These are phyloP conservation scores for Amphiprion ocellaris DNA, from an alignment of 2,113 vertebrate species.

Conservation along the genomic window DNA sequence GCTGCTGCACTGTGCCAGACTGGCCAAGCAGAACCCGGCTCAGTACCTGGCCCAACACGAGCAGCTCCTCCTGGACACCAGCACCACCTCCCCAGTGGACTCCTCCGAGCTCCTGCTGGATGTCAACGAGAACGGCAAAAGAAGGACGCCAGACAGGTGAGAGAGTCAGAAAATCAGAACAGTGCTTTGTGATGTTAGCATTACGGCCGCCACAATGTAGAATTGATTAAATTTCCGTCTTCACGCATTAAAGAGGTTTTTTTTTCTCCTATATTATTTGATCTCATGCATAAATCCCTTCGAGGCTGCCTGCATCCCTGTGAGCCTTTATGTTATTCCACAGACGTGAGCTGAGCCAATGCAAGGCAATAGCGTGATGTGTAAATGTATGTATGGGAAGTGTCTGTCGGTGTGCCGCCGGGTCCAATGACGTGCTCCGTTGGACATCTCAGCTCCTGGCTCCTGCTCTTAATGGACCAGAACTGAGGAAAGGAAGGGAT, in stretches of 20 bases:
- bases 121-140: slow-evolving; percentile 94
- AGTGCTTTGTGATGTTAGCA: not conserved
- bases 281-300: slow-evolving; percentile 64
- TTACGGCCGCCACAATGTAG: not conserved
- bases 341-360: slow-evolving; percentile 60
- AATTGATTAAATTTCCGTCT: slow-evolving; percentile 11
- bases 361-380: slow-evolving; percentile 52
- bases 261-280: slow-evolving; percentile 41
- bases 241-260: slow-evolving; percentile 26
- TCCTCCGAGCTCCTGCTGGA: slow-evolving; percentile 95
- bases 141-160: slow-evolving; percentile 96
- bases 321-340: slow-evolving; percentile 15
- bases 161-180: not conserved
- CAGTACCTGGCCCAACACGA: slow-evolving; percentile 99
- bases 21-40: slow-evolving; percentile 97
- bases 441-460: slow-evolving; percentile 54
- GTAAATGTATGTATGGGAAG: slow-evolving; percentile 62
- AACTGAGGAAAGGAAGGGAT: slow-evolving; percentile 44
- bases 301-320: slow-evolving; percentile 46
- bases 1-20: slow-evolving; percentile 94
- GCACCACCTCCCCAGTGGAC: slow-evolving; percentile 90
- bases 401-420: slow-evolving; percentile 51
- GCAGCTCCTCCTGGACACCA: slow-evolving; percentile 95
- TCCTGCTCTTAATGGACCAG: slow-evolving; percentile 62
- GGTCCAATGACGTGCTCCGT: slow-evolving; percentile 62